Evolutionary conservation across 2,888 invertebrate species (phyloP), one percentile per base, ranked within the genome.

Genomic region (Dysmachus trigonus): DNA sequence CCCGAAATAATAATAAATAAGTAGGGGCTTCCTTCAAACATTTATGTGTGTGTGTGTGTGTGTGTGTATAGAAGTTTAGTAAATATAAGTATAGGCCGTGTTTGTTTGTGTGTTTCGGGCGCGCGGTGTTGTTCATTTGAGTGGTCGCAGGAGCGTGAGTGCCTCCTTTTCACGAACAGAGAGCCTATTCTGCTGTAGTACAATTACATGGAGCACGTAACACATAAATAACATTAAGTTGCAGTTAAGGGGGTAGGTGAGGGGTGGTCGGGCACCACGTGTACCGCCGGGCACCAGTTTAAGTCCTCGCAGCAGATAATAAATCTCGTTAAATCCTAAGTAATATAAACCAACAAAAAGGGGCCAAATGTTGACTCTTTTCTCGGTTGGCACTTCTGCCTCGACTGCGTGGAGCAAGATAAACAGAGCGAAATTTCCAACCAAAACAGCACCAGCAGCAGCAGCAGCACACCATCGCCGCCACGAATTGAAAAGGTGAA

Each of bases 291-390:
- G 51, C 74, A 35, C 47, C 47, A 76, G 31, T 82, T 82, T 51
- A 74, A 86, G 86, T 82, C 86, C 74, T 86, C 82, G 51, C 62
- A 62, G 81, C 74, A 82, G 86, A 86, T 86, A 86, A 86, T 86
- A 86, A 86, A 86, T 86, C 74, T 76, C 73, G 86, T 74, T 86
- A 86, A 86, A 86, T 86, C 86, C 86, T 72, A 82, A 86, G 82
- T 86, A 86, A 86, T 86, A 86, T 47, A 86, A 86, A 82, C 82
- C 82, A 82, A 86, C 82, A 86, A 86, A 86, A 85, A 76, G 85
- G 76, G 85, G 85, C 85, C 85, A 77, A 85, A 85, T 85, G 85
- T 77, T 85, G 85, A 86, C 82, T 86, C 86, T 51, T 81, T 81
- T 51, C 73, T 86, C 82, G 51, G 53, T 62, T 82, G 81, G 81